Evolutionary conservation across 2,888 invertebrate genomes (phyloP).

Genomic region (Flabesymbios commensalis): DNA sequence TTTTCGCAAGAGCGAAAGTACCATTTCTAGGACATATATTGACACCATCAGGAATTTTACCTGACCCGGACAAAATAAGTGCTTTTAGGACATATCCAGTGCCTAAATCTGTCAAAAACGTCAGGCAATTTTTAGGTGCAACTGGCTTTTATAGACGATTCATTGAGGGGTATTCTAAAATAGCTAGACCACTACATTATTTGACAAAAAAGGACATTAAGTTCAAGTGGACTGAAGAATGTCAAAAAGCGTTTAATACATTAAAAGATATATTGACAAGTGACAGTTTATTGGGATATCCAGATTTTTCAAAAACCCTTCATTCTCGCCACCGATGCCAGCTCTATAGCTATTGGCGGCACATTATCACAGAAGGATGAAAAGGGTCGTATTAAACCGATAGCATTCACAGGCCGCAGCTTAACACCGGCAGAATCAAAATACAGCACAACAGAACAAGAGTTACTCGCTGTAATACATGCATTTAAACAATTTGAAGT

Average conservation of each 20-base stretch:
- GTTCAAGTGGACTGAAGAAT: not conserved
- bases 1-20: not conserved
- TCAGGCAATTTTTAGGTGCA: not conserved
- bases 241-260: constrained; percentile 1
- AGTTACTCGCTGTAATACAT: not conserved
- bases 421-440: not conserved
- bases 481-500: not conserved
- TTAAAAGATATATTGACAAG: not conserved
- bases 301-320: not conserved
- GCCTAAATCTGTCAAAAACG: not conserved
- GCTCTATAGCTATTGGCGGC: not conserved
- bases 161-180: not conserved
- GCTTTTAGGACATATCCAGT: not conserved
- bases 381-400: not conserved
- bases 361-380: not conserved
- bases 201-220: not conserved
- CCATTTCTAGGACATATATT: not conserved
- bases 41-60: not conserved
- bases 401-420: not conserved
- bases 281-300: not conserved
- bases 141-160: not conserved
- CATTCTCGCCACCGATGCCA: not conserved
- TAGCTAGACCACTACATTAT: not conserved
- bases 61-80: not conserved
- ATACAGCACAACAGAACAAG: not conserved